These are phyloP conservation scores for Fukomys damarensis DNA, from an alignment of 2,113 vertebrate species.

Conservation along the genomic window DNA sequence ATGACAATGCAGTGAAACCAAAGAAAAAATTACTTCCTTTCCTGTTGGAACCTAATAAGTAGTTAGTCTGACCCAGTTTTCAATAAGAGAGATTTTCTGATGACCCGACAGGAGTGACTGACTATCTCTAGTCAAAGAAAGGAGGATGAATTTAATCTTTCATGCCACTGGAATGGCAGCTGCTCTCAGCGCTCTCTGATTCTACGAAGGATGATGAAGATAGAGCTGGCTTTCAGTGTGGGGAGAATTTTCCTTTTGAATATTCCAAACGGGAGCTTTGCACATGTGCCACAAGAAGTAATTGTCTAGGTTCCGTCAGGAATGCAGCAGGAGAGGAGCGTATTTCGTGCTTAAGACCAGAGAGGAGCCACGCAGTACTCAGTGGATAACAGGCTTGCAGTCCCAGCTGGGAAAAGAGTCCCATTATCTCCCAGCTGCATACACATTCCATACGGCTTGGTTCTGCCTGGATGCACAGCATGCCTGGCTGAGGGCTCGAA, in stretches of 20 bases:
- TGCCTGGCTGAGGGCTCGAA: conserved; percentile 83
- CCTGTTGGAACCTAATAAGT: conserved; percentile 51
- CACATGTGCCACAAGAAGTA: conserved; percentile 76
- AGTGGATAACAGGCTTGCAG: conserved; percentile 85
- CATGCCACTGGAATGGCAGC: conserved; percentile 76
- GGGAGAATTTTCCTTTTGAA: conserved; percentile 74
- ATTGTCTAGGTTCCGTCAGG: conserved; percentile 78
- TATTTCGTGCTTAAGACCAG: conserved; percentile 74
- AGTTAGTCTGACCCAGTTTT: conserved; percentile 83
- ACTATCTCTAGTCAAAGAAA: conserved; percentile 63
- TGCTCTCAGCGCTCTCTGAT: conserved; percentile 69
- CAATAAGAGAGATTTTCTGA: conserved; percentile 73
- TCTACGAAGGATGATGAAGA: conserved; percentile 69
- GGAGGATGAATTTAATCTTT: conserved; percentile 83
- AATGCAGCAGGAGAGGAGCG: conserved; percentile 75
- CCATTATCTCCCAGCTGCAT: conserved; percentile 87
- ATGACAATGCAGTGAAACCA: not conserved
- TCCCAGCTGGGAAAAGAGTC: conserved; percentile 86
- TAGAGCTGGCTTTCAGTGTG: conserved; percentile 61
- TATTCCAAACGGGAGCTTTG: conserved; percentile 51
- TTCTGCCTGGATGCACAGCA: conserved; percentile 89
- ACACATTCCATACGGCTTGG: conserved; percentile 85
- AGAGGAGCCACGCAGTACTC: conserved; percentile 80
- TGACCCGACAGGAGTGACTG: conserved; percentile 83
- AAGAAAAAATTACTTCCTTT: conserved; percentile 49